A percentile compares a stretch with the other conserved stretches of the same genome.
Conservation (phyloP, 2,797 vertebrate genomes). For the Hapalemur alaotrensis region DNA sequence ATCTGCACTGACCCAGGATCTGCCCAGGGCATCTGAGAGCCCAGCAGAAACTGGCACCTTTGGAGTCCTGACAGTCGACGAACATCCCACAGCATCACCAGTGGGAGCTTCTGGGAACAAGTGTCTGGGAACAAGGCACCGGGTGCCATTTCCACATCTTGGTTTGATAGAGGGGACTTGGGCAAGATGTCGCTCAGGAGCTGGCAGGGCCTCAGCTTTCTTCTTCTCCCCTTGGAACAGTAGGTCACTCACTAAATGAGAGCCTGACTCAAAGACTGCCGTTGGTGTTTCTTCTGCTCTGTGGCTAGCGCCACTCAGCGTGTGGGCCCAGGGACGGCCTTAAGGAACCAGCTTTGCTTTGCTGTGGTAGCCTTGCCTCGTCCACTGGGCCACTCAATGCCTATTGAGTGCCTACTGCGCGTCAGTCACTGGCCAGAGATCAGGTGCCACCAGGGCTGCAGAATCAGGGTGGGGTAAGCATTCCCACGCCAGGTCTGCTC, state of each 20-base stretch:
- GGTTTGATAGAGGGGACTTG: too few species aligned
- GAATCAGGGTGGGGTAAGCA: too few species aligned
- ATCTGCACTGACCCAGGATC: neutral
- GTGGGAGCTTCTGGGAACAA: neutral
- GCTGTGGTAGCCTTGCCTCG: neutral
- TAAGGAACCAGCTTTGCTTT: neutral
- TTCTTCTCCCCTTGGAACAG: neutral
- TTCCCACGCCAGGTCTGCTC: neutral
- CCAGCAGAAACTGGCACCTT: neutral
- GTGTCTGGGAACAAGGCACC: neutral
- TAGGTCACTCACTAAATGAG: neutral
- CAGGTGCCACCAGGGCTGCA: accelerated
- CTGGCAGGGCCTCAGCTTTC: neutral
- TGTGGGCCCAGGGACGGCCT: neutral
- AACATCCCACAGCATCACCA: accelerated
- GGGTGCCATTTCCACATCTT: neutral
- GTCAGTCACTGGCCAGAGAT: neutral
- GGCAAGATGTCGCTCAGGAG: neutral
- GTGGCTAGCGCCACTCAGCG: neutral
- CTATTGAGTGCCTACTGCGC: accelerated
- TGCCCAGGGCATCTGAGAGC: neutral
- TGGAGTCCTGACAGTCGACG: accelerated
- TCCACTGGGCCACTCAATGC: neutral
- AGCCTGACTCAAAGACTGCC: neutral
- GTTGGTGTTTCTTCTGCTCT: neutral